phyloP scores from a whole-genome alignment of 1,140 invertebrate genomes.

The Platorchestia sp. region DNA sequence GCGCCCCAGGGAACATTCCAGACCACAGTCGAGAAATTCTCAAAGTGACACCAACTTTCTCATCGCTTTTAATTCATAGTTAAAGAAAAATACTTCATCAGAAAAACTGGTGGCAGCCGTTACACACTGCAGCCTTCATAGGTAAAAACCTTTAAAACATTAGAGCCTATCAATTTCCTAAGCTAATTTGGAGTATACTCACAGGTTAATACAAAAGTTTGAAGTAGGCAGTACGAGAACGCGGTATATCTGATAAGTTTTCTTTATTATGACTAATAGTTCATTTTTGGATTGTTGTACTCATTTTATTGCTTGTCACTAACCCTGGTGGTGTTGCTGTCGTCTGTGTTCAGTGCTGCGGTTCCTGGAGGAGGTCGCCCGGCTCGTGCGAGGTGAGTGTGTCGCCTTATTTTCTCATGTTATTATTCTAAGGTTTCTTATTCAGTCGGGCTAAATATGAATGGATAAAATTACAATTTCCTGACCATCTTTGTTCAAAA shows the following conservation, averaged over 20 bases:
- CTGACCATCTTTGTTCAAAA: not conserved
- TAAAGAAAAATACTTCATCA: not conserved
- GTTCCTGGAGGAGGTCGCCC: slow-evolving; percentile 10
- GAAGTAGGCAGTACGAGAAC: not conserved
- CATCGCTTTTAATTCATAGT: not conserved
- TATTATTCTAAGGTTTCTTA: not conserved
- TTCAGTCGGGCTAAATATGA: not conserved
- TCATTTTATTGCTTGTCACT: not conserved
- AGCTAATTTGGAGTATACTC: not conserved
- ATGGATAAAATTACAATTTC: not conserved
- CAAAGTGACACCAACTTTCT: not conserved
- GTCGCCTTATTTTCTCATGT: not conserved
- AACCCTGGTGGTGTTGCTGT: slow-evolving; percentile 35
- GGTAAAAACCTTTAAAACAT: not conserved
- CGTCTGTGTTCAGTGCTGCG: slow-evolving; percentile 21
- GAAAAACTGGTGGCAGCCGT: not conserved
- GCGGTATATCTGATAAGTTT: not conserved
- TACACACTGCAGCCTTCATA: not conserved
- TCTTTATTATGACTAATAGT: not conserved
- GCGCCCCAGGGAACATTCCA: not conserved
- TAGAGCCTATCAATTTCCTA: not conserved
- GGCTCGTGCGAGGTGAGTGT: not conserved
- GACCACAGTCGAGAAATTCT: not conserved
- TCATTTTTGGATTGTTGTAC: not conserved
- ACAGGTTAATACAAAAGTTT: not conserved